Base-by-base conservation (phyloP, 2,888 invertebrate genomes). In the Cerceris rybyensis region DNA sequence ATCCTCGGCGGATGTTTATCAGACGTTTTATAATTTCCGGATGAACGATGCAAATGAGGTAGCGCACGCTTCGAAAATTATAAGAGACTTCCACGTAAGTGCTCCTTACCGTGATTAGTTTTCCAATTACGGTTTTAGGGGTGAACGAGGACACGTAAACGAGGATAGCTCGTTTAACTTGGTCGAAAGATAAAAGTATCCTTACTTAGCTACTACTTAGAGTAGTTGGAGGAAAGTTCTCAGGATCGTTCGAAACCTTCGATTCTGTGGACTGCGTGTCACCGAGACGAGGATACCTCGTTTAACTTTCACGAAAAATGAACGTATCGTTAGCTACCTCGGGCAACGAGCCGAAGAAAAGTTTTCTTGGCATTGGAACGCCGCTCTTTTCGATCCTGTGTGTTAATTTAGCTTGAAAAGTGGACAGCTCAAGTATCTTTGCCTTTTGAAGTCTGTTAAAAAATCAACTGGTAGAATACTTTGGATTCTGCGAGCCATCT, bases 321-420 rank as follows among this genome's bases (percentile, higher is more conserved):
- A 28, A 28, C 28, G 28, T 28, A 28, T 28, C 28, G 28, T 28
- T 28, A 28, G 28, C 4, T 4, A 28, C 28, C 28, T 28, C 28
- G 28, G 28, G 28, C 28, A 4, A 28, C 2, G 2, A 28, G 28
- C 28, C 28, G 28, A 28, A 28, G 28, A 28, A 28, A 28, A 28
- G 28, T 28, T 28, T 28, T 28, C 28, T 28, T 28, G 28, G 28
- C 28, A 28, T 28, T 4, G 46, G 46, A 11, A 46, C 46, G 46
- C 46, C 2, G 46, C 59, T 67, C 28, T 73, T 81, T 58, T 61
- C 55, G 39, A 46, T 16, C 59, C 13, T 17, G 2, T 17, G 59
- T 14, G 14, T 16, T 59, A 67, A 28, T 28, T 28, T 28, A 28
- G 2, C 28, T 28, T 28, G 28, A 4, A 28, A 28, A 28, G 4